These are phyloP conservation scores for Morone saxatilis DNA, from an alignment of 2,113 vertebrate genomes.

Conservation along the genomic window DNA sequence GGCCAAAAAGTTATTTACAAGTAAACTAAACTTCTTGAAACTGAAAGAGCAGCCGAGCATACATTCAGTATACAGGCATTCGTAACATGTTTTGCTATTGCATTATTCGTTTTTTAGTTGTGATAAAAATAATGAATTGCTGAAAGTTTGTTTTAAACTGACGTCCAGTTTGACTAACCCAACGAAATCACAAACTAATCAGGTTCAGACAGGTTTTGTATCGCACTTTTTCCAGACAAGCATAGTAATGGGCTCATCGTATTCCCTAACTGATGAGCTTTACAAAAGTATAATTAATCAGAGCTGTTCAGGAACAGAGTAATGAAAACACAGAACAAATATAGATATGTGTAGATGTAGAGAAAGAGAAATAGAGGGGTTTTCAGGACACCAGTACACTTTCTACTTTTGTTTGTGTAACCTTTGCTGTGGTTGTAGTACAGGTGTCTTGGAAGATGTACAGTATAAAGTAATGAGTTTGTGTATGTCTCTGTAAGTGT, in stretches of 20 bases:
- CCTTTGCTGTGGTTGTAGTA: constrained; percentile 33
- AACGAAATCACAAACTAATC: constrained; percentile 1
- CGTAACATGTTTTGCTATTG: neutral
- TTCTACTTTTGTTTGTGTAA: constrained; percentile 39
- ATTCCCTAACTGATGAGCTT: neutral
- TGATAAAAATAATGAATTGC: constrained; percentile 4
- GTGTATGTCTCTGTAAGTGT: constrained; percentile 22
- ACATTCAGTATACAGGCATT: neutral
- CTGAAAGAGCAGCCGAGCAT: constrained; percentile 1
- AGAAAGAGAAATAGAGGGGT: constrained; percentile 1
- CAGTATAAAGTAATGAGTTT: constrained; percentile 33
- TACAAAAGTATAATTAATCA: constrained; percentile 31
- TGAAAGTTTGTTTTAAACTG: neutral
- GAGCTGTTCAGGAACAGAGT: constrained; percentile 18
- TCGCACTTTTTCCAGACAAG: neutral
- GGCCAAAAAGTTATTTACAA: constrained; percentile 19
- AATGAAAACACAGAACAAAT: constrained; percentile 9
- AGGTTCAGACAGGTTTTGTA: neutral
- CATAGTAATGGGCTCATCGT: neutral
- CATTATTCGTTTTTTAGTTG: constrained; percentile 7
- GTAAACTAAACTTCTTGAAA: constrained; percentile 15
- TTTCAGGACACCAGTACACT: neutral
- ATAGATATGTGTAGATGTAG: neutral
- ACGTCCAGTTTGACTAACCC: neutral
- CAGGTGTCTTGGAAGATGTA: constrained; percentile 12